These are phyloP conservation scores for Raja brachyura DNA, from an alignment of 2,113 vertebrate species.

Conservation along the genomic window DNA sequence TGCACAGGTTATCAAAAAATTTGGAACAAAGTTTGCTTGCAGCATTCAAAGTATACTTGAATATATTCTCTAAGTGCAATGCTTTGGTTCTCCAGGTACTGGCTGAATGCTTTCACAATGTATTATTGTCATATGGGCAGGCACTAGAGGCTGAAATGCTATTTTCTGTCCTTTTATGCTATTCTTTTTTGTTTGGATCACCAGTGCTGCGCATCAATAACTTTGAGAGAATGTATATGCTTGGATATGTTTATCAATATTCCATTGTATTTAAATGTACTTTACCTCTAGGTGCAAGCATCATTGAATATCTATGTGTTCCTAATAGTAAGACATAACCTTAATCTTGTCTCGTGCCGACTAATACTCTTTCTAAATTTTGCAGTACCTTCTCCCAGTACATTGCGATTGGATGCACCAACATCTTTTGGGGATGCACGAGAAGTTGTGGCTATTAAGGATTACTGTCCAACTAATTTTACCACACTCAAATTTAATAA, in stretches of 20 bases:
- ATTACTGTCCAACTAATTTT: conserved; percentile 90
- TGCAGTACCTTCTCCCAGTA: conserved; percentile 88
- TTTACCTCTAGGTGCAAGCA: background rate
- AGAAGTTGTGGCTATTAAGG: conserved; percentile 89
- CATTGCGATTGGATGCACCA: conserved; percentile 75
- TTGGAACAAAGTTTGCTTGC: background rate
- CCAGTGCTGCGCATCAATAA: background rate
- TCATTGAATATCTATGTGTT: conserved; percentile 7
- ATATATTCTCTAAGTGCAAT: background rate
- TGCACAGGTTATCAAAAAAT: background rate
- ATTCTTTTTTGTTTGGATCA: background rate
- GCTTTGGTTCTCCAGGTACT: background rate
- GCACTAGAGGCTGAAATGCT: background rate
- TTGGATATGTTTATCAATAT: background rate
- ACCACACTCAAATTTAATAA: conserved; percentile 94
- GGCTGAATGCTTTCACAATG: background rate
- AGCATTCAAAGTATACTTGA: background rate
- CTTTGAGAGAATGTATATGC: background rate
- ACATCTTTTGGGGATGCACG: conserved; percentile 75
- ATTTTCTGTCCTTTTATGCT: no score
- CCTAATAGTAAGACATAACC: background rate
- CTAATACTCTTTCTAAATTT: conserved; percentile 41
- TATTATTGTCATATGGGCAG: background rate
- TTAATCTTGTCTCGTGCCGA: background rate
- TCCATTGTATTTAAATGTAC: background rate